A percentile compares a stretch with the other conserved stretches of the same genome.
phyloP scores from a whole-genome alignment of 2,888 invertebrate genomes.

The Synanthedon vespiformis region DNA sequence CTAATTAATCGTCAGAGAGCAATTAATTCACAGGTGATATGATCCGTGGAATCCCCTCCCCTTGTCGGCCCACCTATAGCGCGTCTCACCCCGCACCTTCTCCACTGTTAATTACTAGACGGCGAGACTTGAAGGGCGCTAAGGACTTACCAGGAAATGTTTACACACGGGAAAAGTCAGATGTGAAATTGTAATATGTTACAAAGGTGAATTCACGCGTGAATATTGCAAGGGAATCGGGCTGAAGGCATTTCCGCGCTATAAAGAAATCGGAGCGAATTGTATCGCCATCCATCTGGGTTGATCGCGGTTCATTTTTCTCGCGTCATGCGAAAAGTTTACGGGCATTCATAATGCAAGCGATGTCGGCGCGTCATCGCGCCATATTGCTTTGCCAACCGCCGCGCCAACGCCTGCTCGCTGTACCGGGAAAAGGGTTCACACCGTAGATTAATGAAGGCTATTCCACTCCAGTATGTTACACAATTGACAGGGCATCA shows the following conservation, averaged over 20 bases:
- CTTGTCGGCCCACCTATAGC: slow-evolving; percentile 12
- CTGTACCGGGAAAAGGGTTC: slow-evolving; percentile 34
- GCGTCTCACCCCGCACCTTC: slow-evolving; percentile 15
- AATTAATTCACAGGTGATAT: slow-evolving; percentile 66
- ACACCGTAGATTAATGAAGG: slow-evolving; percentile 42
- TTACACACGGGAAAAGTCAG: slow-evolving; percentile 3
- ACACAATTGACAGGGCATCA: neutral
- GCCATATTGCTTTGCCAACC: slow-evolving; percentile 41
- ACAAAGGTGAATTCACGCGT: neutral
- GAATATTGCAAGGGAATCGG: neutral
- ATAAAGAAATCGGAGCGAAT: slow-evolving; percentile 25
- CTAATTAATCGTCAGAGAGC: slow-evolving; percentile 61
- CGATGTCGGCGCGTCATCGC: slow-evolving; percentile 64
- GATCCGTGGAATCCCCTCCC: slow-evolving; percentile 38
- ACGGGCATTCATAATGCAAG: slow-evolving; percentile 64
- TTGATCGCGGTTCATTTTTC: slow-evolving; percentile 63
- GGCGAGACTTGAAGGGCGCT: slow-evolving; percentile 42
- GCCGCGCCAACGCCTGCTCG: slow-evolving; percentile 11
- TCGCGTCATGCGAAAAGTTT: slow-evolving; percentile 60
- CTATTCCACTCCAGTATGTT: slow-evolving; percentile 10
- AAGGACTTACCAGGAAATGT: slow-evolving; percentile 23
- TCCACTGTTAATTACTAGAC: slow-evolving; percentile 40
- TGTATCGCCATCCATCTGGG: slow-evolving; percentile 51
- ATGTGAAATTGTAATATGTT: neutral
- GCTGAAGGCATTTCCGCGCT: neutral